Evolutionary conservation across 2,113 vertebrate species (phyloP).

Genomic region (Burhinus oedicnemus): DNA sequence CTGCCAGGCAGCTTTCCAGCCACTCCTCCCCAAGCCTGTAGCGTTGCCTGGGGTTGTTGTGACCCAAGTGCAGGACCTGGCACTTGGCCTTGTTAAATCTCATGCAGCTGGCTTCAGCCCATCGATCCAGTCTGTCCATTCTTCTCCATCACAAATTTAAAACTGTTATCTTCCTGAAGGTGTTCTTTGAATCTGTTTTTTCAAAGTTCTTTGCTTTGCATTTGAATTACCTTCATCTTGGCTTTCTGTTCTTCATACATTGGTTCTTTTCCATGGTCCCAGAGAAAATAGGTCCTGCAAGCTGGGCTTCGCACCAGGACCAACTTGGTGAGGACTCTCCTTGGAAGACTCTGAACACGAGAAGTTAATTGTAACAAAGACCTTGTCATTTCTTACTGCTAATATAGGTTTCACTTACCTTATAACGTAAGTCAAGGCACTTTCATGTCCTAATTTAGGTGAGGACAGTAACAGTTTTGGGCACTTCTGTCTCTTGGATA

Average conservation of each 20-base stretch:
- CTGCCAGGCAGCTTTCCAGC: too few species aligned
- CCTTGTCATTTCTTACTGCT: neutral
- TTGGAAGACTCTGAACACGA: neutral
- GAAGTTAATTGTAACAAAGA: neutral
- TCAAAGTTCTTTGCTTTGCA: neutral
- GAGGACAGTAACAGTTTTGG: neutral
- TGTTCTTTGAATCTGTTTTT: neutral
- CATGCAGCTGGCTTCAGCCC: too few species aligned
- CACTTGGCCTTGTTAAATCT: too few species aligned
- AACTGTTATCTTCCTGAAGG: neutral
- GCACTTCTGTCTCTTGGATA: neutral
- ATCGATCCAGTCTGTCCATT: neutral
- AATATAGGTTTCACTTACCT: neutral
- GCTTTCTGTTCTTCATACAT: neutral
- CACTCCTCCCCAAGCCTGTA: too few species aligned
- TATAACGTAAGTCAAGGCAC: neutral
- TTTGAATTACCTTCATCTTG: neutral
- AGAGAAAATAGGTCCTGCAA: neutral
- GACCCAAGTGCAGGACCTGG: too few species aligned
- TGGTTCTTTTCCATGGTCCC: neutral
- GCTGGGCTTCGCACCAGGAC: neutral
- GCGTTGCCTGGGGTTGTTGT: too few species aligned
- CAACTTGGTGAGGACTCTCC: neutral
- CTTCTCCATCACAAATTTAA: neutral
- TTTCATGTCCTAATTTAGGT: neutral